These are phyloP conservation scores for Mylabris sibirica DNA, from an alignment of 2,888 invertebrate genomes.

Conservation along the genomic window DNA sequence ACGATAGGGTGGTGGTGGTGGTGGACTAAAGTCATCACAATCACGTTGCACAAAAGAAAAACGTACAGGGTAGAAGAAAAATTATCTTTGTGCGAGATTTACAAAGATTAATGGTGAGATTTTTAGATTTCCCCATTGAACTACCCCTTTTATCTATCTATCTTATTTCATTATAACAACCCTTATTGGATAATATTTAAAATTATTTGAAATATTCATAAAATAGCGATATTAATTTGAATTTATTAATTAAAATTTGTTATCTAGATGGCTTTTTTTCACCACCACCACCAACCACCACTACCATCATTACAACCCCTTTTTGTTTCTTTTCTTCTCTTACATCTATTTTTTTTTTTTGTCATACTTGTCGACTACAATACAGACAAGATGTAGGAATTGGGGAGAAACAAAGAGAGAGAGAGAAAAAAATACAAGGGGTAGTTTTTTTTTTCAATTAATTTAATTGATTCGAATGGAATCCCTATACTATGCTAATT, in stretches of 20 bases:
- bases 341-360: no score
- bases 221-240: no score
- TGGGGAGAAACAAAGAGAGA: no score
- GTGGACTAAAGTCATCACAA: background rate
- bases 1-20: background rate
- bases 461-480: background rate
- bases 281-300: no score
- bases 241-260: no score
- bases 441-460: background rate
- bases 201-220: no score
- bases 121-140: background rate
- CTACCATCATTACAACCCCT: no score
- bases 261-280: no score
- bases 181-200: background rate
- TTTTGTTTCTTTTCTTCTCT: no score
- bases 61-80: background rate
- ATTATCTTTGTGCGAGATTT: background rate
- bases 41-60: background rate
- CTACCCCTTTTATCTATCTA: background rate
- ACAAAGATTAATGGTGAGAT: constrained; percentile 5
- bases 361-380: no score
- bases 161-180: background rate
- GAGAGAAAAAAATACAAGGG: background rate
- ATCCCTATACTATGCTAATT: no score
- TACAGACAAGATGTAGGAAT: no score